Base-by-base conservation (phyloP, 2,888 invertebrate genomes). In the Aquatica leii region DNA sequence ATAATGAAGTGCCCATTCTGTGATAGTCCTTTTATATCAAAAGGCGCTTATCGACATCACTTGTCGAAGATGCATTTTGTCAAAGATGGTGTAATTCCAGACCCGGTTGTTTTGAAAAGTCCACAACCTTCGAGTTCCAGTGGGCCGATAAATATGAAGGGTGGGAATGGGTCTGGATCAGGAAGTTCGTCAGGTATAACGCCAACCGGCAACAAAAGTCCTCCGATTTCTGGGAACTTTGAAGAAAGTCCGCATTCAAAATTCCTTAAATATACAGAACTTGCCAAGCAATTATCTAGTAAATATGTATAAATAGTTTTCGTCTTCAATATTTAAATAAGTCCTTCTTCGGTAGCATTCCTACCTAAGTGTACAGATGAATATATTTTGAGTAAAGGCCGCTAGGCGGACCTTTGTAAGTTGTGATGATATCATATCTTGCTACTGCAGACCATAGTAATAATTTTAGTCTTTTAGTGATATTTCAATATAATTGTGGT, bases 201-300 rank as follows among this genome's bases (percentile, higher is more conserved):
- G 50, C 66, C 74, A 17, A 66, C 70, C 21, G 72, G 76, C 56
- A 73, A 74, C 66, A 74, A 81, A 66, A 82, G 82, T 72, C 81
- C 80, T 54, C 83, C 83, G 59, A 81, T 78, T 73, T 81, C 86
- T 81, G 82, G 87, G 73, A 75, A 82, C 31, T 91, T 90, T 78
- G 95, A 95, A 77, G 96, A 96, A 83, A 95, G 94, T 80, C 94
- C 95, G 52, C 95, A 96, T 84, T 95, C 97, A 75, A 98, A 97
- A 86, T 97, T 97, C 87, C 90, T 97, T 75, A 97, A 97, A 86
- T 98, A 98, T 85, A 97, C 97, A 80, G 97, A 98, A 85, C 90
- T 98, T 84, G 98, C 98, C 78, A 97, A 97, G 84, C 97, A 98
- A 85, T 86, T 98, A 82, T 97, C 97, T 81, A 96, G 95, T 85